Base-by-base conservation (phyloP, 35 echinoderm and acorn worm genomes). In the Ophioderma brevispina region DNA sequence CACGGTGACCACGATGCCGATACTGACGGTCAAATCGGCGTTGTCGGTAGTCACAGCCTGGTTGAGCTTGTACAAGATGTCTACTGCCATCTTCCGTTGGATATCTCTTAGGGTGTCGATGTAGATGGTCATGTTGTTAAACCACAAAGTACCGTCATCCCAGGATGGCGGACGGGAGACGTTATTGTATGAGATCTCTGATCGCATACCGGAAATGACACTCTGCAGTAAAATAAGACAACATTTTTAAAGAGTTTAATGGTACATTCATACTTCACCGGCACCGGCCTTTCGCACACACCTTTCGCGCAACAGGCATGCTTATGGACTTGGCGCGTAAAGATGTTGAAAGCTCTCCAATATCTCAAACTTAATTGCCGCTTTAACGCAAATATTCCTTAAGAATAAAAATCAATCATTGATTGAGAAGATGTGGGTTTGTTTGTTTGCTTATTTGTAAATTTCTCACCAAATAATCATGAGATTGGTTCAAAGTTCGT, bases 51-150 rank as follows among this genome's bases (percentile, higher is more conserved):
- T 87, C 56, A 90, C 79, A 19, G 88, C 88, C 15, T 64, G 39
- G 32, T 95, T 90, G 23, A 95, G 80, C 39, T 87, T 80, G 10
- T 63, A 87, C 10, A 95, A 80, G 32, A 95, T 95, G 14, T 85
- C 90, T 75, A 87, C 93, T 13, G 93, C 93, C 93, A 95, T 95
- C 49, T 55, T 32, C 36, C 89, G 52, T 81, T 95, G 93, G 31
- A 90, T 95, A 56, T 95, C 93, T 33, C 85, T 41, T 39, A 95
- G 85, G 2, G 84, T 95, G 37, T 95, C 93, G 79, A 95, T 95
- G 79, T 95, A 95, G 43, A 95, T 95, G 33, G 93, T 95, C 93
- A 95, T 95, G 88, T 95, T 95, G 37, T 95, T 89, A 80, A 95
- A 95, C 93, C 93, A 95, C 89, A 89, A 95, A 19, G 77, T 85